phyloP scores from a whole-genome alignment of 1,140 invertebrate genomes.

The Diachasma alloeum region DNA sequence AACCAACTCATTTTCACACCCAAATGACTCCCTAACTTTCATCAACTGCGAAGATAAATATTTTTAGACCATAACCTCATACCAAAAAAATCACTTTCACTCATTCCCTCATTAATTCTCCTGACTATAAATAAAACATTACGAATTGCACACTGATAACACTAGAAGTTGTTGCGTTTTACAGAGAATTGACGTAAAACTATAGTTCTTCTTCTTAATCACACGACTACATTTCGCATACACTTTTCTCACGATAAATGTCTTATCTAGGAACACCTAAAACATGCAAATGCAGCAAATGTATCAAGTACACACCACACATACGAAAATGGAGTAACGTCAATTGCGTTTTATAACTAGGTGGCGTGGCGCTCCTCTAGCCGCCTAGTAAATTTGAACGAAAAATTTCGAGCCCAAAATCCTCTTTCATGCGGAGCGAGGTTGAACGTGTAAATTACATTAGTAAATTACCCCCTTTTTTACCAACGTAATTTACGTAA shows the following conservation, averaged over 20 bases:
- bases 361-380: no score
- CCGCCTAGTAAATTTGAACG: no score
- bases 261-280: no score
- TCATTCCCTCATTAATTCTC: not conserved
- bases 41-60: not conserved
- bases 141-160: not conserved
- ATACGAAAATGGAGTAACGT: no score
- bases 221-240: not conserved
- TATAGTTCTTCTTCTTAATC: not conserved
- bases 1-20: conserved; percentile 72
- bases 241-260: not conserved
- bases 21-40: not conserved
- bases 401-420: no score
- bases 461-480: no score
- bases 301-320: no score
- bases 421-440: no score
- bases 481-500: no score
- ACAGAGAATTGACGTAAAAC: not conserved
- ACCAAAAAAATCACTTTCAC: not conserved
- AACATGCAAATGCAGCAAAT: no score
- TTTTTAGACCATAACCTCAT: not conserved
- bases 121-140: not conserved
- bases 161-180: not conserved
- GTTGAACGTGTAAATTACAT: no score
- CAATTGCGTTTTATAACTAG: no score